Conservation (phyloP, 2,797 vertebrate genomes). For the Neostethus bicornis region DNA sequence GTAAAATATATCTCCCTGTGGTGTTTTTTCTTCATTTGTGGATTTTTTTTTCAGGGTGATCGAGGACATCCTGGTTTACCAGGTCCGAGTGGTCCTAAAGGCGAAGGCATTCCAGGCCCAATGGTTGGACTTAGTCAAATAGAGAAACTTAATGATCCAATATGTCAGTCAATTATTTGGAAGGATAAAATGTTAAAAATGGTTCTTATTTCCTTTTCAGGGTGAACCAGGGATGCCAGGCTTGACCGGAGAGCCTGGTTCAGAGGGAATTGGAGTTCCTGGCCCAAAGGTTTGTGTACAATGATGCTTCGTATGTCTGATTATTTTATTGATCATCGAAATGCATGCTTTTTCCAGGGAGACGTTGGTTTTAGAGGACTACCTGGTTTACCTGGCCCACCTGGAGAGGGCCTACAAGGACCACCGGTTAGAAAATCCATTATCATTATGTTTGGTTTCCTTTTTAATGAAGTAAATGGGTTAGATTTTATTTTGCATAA, state of each 20-base stretch:
- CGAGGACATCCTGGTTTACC: constrained; percentile 81
- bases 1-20: background rate
- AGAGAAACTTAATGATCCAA: constrained; percentile 2
- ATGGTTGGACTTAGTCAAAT: constrained; percentile 74
- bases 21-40: constrained; percentile 11
- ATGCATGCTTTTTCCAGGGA: constrained; percentile 76
- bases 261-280: constrained; percentile 86
- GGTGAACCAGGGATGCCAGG: constrained; percentile 85
- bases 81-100: constrained; percentile 87
- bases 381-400: constrained; percentile 82
- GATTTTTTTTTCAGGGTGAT: constrained; percentile 81
- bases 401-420: constrained; percentile 88
- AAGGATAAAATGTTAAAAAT: background rate
- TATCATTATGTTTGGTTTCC: background rate
- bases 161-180: background rate
- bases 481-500: background rate
- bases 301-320: background rate
- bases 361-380: constrained; percentile 88
- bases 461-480: background rate
- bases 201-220: constrained; percentile 62
- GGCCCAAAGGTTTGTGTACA: constrained; percentile 86
- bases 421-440: constrained; percentile 79
- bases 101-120: constrained; percentile 86
- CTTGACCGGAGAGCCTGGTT: constrained; percentile 82
- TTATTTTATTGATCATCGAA: constrained; percentile 5